Evolutionary conservation across 2,888 invertebrate species (phyloP), one percentile per base, ranked within the genome.

Genomic region (Apotomis capreana): DNA sequence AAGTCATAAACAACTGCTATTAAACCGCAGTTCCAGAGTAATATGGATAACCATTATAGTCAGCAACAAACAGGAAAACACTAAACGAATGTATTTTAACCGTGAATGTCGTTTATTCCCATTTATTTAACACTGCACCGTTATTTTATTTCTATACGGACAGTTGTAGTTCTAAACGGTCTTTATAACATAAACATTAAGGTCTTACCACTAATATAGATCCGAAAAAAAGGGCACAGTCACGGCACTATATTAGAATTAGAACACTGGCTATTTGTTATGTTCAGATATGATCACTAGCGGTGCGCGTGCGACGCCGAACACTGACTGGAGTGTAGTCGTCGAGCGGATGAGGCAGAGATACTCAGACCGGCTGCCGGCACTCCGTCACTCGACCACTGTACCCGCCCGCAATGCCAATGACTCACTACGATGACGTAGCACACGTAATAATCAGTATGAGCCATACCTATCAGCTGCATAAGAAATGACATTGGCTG

Each of bases 241-340:
- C 79, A 78, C 80, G 83, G 80, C 85, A 87, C 85, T 83, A 79
- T 78, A 78, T 73, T 78, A 79, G 78, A 81, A 78, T 73, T 78
- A 79, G 78, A 81, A 78, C 89, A 88, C 85, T 80, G 75, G 85
- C 80, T 84, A 87, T 86, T 80, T 85, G 84, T 86, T 87, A 88
- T 84, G 87, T 89, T 89, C 90, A 87, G 86, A 86, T 87, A 78
- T 73, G 76, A 80, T 79, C 79, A 84, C 80, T 81, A 86, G 88
- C 88, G 87, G 81, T 88, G 90, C 91, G 89, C 90, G 83, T 81
- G 87, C 86, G 91, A 78, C 82, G 85, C 74, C 78, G 79, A 78
- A 79, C 80, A 89, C 87, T 88, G 84, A 81, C 78, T 78, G 78
- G 79, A 77, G 78, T 79, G 81, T 77, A 78, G 81, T 81, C 82